Percentiles rank a stretch among this genome's conserved stretches.
Conservation (phyloP, 2,797 vertebrate species). For the Cynopterus sphinx region DNA sequence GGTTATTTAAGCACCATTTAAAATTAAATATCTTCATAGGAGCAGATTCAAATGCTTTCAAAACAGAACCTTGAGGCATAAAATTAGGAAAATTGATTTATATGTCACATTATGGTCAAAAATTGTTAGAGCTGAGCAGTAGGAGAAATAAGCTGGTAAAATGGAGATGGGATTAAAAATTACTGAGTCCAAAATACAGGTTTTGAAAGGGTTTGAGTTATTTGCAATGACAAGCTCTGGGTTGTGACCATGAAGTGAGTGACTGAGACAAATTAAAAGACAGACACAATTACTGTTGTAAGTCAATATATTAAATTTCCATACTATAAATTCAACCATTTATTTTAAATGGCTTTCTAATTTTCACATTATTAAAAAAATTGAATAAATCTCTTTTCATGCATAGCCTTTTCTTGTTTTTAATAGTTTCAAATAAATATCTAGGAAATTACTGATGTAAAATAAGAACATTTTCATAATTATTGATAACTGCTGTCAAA, state of each 20-base stretch:
- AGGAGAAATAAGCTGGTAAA: neutral
- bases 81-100: neutral
- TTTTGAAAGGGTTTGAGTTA: neutral
- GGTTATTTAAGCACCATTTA: neutral
- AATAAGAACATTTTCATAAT: neutral
- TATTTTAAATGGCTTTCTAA: neutral
- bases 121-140: neutral
- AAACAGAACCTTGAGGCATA: neutral
- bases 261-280: neutral
- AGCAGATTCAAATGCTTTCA: neutral
- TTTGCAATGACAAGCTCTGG: neutral
- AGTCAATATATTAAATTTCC: neutral
- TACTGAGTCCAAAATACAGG: neutral
- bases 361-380: no score
- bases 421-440: neutral
- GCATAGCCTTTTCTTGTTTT: neutral
- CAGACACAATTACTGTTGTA: neutral
- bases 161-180: neutral
- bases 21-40: neutral
- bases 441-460: neutral
- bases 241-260: neutral
- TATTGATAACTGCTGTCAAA: neutral
- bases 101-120: neutral
- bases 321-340: neutral
- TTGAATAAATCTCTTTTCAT: neutral